These are phyloP conservation scores for Deroptyus accipitrinus DNA, from an alignment of 2,113 vertebrate genomes.

Conservation along the genomic window DNA sequence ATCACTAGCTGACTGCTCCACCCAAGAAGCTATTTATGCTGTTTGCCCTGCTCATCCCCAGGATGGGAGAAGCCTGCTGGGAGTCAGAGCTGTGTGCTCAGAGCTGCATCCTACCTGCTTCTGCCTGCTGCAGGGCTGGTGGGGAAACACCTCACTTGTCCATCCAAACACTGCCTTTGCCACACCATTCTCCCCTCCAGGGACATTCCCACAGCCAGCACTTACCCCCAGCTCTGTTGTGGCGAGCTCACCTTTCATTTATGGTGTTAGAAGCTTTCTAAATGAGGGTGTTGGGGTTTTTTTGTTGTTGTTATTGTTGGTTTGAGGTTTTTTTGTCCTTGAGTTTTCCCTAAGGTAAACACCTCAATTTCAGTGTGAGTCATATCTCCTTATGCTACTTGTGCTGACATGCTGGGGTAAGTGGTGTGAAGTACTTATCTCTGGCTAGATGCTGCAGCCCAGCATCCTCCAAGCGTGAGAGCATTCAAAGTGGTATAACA, in stretches of 20 bases:
- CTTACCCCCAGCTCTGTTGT: conserved; percentile 11
- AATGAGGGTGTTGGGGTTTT: background rate
- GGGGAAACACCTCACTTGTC: background rate
- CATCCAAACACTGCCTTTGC: background rate
- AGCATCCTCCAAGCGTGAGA: background rate
- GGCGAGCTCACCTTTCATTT: conserved; percentile 25
- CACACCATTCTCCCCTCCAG: background rate
- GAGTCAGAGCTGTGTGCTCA: background rate
- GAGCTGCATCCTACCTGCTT: background rate
- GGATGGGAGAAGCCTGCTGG: background rate
- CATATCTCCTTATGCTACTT: conserved; percentile 1
- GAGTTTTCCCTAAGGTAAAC: conserved; percentile 29
- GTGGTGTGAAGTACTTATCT: background rate
- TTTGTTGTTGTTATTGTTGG: background rate
- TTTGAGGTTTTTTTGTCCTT: background rate
- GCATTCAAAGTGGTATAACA: background rate
- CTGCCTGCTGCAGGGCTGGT: background rate
- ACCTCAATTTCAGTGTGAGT: conserved; percentile 38
- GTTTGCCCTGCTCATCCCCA: accelerated
- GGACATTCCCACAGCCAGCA: conserved; percentile 14
- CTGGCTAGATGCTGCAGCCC: background rate
- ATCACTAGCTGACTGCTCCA: background rate
- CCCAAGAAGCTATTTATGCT: background rate
- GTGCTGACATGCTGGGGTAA: background rate
- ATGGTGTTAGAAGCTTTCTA: conserved; percentile 42